phyloP scores from a whole-genome alignment of 2,797 vertebrate genomes.

The Muraenolepis orangiensis region DNA sequence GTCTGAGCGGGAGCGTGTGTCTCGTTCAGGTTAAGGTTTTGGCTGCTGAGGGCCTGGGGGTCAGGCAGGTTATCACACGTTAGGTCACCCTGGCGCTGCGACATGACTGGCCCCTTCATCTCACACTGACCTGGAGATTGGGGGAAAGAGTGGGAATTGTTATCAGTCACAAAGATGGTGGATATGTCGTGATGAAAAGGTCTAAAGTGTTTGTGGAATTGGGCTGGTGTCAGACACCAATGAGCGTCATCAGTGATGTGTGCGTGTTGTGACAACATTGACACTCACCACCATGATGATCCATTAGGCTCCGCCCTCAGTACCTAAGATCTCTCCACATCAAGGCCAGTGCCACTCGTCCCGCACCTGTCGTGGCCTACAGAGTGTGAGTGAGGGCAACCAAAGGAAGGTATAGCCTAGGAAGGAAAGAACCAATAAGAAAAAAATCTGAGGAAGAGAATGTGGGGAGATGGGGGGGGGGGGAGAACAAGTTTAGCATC shows the following conservation, averaged over 20 bases:
- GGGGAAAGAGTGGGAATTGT: neutral
- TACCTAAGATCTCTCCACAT: slow-evolving; percentile 33
- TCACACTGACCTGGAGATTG: slow-evolving; percentile 54
- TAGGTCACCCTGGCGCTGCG: slow-evolving; percentile 42
- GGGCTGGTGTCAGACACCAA: no score
- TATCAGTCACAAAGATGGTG: neutral
- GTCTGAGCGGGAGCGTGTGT: neutral
- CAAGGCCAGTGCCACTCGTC: slow-evolving; percentile 9
- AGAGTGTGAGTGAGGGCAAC: neutral
- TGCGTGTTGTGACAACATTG: neutral
- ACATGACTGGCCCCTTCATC: slow-evolving; percentile 49
- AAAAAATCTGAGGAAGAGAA: neutral
- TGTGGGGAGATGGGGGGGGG: slow-evolving; percentile 15
- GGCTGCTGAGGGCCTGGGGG: slow-evolving; percentile 34
- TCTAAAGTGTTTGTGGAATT: neutral
- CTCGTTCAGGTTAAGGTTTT: slow-evolving; percentile 59
- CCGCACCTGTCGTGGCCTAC: neutral
- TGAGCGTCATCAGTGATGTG: no score
- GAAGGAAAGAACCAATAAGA: neutral
- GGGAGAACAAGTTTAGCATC: slow-evolving; percentile 51
- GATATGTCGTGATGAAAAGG: neutral
- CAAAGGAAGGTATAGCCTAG: slow-evolving; percentile 6
- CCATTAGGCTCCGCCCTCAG: slow-evolving; percentile 52
- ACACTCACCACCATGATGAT: slow-evolving; percentile 56
- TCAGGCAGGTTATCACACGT: slow-evolving; percentile 48